These are phyloP conservation scores for Melinopterus prodromus DNA, from an alignment of 2,888 invertebrate species.

Conservation along the genomic window DNA sequence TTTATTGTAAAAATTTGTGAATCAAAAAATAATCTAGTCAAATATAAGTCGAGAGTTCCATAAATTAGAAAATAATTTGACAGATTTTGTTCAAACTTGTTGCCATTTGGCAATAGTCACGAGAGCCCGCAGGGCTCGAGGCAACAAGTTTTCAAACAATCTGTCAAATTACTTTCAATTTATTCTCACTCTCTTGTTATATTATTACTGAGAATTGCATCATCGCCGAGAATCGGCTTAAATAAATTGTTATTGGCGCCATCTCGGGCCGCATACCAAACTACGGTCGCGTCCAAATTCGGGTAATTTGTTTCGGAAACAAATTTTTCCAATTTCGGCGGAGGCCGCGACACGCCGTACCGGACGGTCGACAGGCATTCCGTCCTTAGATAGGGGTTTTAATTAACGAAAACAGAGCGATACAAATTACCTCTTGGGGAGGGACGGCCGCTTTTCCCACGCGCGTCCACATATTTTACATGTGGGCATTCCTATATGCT, in stretches of 20 bases:
- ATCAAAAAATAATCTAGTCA: too few species aligned
- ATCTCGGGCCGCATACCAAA: not conserved
- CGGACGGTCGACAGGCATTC: not conserved
- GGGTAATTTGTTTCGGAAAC: not conserved
- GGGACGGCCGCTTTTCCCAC: slow-evolving; percentile 51
- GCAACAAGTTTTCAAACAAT: too few species aligned
- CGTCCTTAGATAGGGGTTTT: slow-evolving; percentile 10
- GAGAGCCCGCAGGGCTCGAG: too few species aligned
- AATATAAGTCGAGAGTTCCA: too few species aligned
- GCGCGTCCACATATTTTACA: slow-evolving; percentile 53
- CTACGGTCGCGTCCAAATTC: not conserved
- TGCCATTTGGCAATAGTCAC: too few species aligned
- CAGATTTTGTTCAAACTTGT: too few species aligned
- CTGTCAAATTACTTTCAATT: too few species aligned
- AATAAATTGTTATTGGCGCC: not conserved
- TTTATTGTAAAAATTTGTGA: too few species aligned
- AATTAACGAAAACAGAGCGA: slow-evolving; percentile 23
- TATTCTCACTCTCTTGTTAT: too few species aligned
- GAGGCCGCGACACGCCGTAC: not conserved
- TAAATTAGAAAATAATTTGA: too few species aligned
- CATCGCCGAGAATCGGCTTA: not conserved
- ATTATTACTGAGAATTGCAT: too few species aligned
- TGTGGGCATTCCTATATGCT: slow-evolving; percentile 50
- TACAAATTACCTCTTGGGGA: slow-evolving; percentile 21
- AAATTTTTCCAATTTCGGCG: not conserved